Evolutionary conservation across 2,113 vertebrate genomes (phyloP), one percentile per base, ranked within the genome.

Genomic region (Heloderma charlesbogerti): DNA sequence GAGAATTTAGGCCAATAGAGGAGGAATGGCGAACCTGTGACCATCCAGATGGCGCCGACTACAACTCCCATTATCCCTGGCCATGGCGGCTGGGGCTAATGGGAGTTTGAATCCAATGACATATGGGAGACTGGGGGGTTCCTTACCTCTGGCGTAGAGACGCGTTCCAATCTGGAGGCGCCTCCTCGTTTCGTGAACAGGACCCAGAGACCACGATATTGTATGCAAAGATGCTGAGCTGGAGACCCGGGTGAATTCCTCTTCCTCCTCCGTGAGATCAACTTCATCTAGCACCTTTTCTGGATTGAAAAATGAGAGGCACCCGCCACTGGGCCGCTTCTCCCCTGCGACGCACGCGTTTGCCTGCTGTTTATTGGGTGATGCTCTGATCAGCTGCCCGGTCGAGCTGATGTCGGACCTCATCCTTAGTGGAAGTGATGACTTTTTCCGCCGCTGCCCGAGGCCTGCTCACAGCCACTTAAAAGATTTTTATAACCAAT

Each of bases 401-500:
- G 16, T 27, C 1, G 48, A 54, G 3, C 51, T 83, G 45, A 22
- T 4, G 57, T 9, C 29, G 7, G 37, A 18, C 75, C 43, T 45
- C 10, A 82, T 82, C 12, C 51, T 45, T 72, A 20, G 85, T 86
- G 80, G 54, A 48, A 60, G 12, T 77, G 84, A 82, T 43, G 2
- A 31, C 71, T 91, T 13, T 0, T 54, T 89, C 87, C 85, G 82
- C 7, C 51, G 89, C 90, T 72, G 29, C 37, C 51, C 37, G 29
- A 91, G 85, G 78, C 80, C 89, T 63, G 86, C 91, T 97, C 96
- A 95, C 89, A 94, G 91, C 88, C 96, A 94, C 95, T 97, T 92
- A 91, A 93, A 93, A 93, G 95, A 95, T 94, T 96, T 94, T 97
- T 97, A 96, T 96, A 96, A 97, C 95, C 96, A 95, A 96, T 97